A percentile compares a stretch with the other conserved stretches of the same genome.
phyloP scores from a whole-genome alignment of 2,113 vertebrate species.

The Tachysurus fulvidraco region DNA sequence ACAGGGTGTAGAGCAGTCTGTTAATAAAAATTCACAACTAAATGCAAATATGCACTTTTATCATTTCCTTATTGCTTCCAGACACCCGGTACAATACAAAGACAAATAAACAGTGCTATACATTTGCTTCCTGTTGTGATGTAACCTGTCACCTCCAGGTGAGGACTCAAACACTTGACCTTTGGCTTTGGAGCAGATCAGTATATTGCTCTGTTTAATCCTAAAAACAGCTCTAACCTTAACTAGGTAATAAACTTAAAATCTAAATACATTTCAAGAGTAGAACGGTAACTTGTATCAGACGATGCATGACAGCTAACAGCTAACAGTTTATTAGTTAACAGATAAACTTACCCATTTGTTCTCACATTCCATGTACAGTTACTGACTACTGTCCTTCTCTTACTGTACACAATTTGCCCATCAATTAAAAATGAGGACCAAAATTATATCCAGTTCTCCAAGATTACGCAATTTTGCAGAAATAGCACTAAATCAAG shows the following conservation, averaged over 20 bases:
- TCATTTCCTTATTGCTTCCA: neutral
- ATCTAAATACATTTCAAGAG: neutral
- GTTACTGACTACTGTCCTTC: neutral
- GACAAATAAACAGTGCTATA: neutral
- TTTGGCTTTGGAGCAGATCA: neutral
- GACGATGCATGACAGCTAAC: neutral
- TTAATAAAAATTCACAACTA: neutral
- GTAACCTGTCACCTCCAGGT: slow-evolving; percentile 28
- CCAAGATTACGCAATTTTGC: too few species aligned
- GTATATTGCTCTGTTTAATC: neutral
- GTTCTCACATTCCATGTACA: neutral
- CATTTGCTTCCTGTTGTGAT: neutral
- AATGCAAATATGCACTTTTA: neutral
- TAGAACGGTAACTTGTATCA: neutral
- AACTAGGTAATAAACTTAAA: neutral
- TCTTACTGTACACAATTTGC: neutral
- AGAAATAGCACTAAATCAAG: too few species aligned
- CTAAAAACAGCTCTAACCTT: neutral
- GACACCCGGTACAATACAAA: neutral
- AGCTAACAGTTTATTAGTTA: neutral
- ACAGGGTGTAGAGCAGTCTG: neutral
- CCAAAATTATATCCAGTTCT: neutral
- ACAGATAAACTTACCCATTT: neutral
- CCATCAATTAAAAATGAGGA: neutral
- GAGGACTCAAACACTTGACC: slow-evolving; percentile 32